Percentiles rank a stretch among this genome's conserved stretches.
These are phyloP conservation scores for Trachemys scripta DNA, from an alignment of 2,113 vertebrate species.

Conservation along the genomic window DNA sequence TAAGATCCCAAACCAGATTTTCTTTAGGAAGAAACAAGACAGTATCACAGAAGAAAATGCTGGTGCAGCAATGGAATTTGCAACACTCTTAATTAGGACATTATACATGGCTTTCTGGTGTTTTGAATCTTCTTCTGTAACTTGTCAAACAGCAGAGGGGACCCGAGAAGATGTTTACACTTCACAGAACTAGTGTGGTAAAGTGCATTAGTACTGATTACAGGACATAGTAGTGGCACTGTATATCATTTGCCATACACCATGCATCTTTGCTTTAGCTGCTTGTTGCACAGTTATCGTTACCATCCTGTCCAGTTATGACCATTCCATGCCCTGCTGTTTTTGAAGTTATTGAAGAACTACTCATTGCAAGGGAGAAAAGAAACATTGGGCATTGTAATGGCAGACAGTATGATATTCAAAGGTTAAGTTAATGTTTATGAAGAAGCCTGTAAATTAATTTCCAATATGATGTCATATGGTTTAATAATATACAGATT, in stretches of 20 bases:
- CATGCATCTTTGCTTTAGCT: background rate
- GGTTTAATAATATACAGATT: background rate
- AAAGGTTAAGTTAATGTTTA: background rate
- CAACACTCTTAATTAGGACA: background rate
- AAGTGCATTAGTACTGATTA: background rate
- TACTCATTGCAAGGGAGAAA: background rate
- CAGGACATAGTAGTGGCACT: background rate
- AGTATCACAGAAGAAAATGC: background rate
- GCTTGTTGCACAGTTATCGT: fast-evolving
- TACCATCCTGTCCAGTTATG: background rate
- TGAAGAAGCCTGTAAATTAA: background rate
- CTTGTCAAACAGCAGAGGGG: no score
- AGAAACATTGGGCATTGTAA: background rate
- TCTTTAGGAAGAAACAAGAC: background rate
- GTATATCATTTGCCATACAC: background rate
- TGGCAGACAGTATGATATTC: background rate
- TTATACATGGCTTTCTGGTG: background rate
- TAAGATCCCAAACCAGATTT: background rate
- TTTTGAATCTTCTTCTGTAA: no score
- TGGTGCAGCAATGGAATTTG: background rate
- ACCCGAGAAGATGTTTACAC: background rate
- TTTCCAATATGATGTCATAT: background rate
- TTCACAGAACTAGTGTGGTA: background rate
- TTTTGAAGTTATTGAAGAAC: background rate
- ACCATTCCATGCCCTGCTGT: background rate